phyloP scores from a whole-genome alignment of 35 echinoderm and acorn worm species.

The Ophiothrix spiculata region DNA sequence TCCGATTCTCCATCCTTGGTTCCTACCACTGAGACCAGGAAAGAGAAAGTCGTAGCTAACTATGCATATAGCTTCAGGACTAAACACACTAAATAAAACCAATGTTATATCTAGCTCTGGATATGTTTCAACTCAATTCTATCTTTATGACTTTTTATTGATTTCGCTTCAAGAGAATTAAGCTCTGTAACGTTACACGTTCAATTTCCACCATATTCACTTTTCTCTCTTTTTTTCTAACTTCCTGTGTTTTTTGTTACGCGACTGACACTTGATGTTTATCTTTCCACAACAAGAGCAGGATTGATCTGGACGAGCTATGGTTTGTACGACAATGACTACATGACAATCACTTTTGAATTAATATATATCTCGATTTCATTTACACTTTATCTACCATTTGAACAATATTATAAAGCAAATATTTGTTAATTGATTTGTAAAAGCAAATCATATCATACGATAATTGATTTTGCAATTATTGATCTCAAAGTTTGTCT shows the following conservation, averaged over 20 bases:
- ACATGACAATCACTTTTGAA: no score
- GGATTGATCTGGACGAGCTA: no score
- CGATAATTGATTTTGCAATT: no score
- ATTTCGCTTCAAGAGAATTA: not conserved
- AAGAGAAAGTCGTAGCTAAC: not conserved
- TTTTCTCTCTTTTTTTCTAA: not conserved
- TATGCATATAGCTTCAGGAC: not conserved
- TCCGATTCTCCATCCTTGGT: not conserved
- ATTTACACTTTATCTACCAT: no score
- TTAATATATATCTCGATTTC: no score
- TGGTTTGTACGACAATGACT: no score
- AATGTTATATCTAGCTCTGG: not conserved
- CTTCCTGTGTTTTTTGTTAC: not conserved
- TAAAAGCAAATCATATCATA: no score
- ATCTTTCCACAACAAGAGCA: no score
- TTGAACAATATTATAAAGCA: no score
- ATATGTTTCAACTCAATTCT: not conserved
- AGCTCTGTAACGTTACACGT: not conserved
- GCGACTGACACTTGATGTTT: no score
- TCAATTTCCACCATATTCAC: not conserved
- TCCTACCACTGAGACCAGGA: not conserved
- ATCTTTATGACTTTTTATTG: constrained; percentile 12
- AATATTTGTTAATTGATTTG: no score
- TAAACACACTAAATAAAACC: not conserved
- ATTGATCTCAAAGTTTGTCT: no score